These are phyloP conservation scores for Osmerus eperlanus DNA, from an alignment of 2,113 vertebrate genomes.

Conservation along the genomic window DNA sequence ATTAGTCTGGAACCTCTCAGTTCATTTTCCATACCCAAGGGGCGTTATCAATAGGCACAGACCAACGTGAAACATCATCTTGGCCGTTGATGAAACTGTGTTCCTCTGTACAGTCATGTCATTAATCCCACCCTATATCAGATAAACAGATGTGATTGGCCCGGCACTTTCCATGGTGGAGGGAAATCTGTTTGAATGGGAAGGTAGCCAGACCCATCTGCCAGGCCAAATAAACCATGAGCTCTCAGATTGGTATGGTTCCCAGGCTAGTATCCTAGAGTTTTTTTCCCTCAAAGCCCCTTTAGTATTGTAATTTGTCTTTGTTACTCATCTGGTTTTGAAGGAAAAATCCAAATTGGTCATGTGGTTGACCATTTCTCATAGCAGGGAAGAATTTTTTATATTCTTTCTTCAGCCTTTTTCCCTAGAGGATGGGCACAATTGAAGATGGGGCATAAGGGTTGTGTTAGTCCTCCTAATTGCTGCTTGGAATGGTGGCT, in stretches of 20 bases:
- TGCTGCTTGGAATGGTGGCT: constrained; percentile 2
- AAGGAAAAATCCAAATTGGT: constrained; percentile 9
- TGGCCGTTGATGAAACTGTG: too few species aligned
- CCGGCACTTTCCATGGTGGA: too few species aligned
- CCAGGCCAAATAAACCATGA: too few species aligned
- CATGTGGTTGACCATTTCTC: not conserved
- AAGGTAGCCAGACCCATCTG: too few species aligned
- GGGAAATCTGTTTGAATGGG: too few species aligned
- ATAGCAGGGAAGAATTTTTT: not conserved
- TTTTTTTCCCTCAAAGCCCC: not conserved
- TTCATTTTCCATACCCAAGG: too few species aligned
- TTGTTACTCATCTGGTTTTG: constrained; percentile 15
- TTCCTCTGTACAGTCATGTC: too few species aligned
- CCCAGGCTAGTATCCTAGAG: constrained; percentile 1
- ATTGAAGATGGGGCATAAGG: not conserved
- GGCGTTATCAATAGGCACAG: too few species aligned
- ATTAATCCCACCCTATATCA: too few species aligned
- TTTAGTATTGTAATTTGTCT: not conserved
- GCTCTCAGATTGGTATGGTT: not conserved
- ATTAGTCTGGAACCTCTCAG: too few species aligned
- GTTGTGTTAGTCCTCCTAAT: constrained; percentile 14
- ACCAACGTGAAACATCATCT: too few species aligned
- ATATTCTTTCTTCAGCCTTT: not conserved
- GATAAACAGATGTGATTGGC: too few species aligned
- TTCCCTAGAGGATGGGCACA: not conserved